A percentile compares a stretch with the other conserved stretches of the same genome.
These are phyloP conservation scores for Apostichopus parvimensis DNA, from an alignment of 35 echinoderm and acorn worm genomes.

Conservation along the genomic window DNA sequence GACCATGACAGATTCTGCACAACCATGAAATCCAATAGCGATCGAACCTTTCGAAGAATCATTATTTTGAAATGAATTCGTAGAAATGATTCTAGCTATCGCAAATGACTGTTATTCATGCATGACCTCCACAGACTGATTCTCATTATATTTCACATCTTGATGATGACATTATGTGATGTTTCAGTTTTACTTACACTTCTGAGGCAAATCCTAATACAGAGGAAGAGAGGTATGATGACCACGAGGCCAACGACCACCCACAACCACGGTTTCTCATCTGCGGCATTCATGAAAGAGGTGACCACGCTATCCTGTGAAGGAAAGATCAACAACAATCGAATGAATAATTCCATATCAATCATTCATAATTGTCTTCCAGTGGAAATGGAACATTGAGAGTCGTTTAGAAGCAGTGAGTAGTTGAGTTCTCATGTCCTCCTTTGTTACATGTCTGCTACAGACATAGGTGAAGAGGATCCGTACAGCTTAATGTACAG, in stretches of 20 bases:
- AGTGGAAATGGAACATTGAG: too few species aligned
- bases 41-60: not conserved
- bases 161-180: not conserved
- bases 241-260: conserved; percentile 86
- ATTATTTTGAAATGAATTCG: not conserved
- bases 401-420: too few species aligned
- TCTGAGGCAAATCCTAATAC: conserved; percentile 78
- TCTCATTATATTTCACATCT: too few species aligned
- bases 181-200: conserved; percentile 55
- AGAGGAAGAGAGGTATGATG: conserved; percentile 87
- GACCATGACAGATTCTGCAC: not conserved
- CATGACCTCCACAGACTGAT: too few species aligned
- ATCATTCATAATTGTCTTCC: too few species aligned
- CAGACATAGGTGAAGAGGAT: too few species aligned
- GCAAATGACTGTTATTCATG: too few species aligned
- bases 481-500: too few species aligned
- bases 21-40: not conserved
- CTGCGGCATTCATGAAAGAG: conserved; percentile 66
- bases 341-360: too few species aligned
- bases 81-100: not conserved
- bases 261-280: conserved; percentile 92
- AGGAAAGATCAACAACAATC: not conserved
- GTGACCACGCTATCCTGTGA: conserved; percentile 70
- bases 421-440: too few species aligned
- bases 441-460: too few species aligned